A percentile compares a stretch with the other conserved stretches of the same genome.
Conservation (phyloP, 2,888 invertebrate species). For the Nymphalis polychloros region DNA sequence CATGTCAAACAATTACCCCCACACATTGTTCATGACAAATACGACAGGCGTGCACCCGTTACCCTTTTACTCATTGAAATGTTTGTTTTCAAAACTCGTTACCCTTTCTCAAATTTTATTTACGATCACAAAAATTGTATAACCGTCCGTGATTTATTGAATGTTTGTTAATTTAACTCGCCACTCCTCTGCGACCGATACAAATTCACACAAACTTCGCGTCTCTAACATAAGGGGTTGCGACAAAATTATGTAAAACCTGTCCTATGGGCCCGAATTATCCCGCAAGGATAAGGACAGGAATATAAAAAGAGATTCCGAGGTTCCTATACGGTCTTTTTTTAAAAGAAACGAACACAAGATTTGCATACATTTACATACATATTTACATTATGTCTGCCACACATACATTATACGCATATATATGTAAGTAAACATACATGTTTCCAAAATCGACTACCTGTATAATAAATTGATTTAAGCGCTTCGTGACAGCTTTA, state of each 20-base stretch:
- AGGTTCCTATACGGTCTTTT: conserved; percentile 72
- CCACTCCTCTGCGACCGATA: conserved; percentile 57
- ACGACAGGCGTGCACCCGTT: conserved; percentile 63
- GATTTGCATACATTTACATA: conserved; percentile 76
- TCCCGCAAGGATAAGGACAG: conserved; percentile 78
- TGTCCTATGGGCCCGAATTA: conserved; percentile 77
- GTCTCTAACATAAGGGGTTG: conserved; percentile 66
- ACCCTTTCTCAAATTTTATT: conserved; percentile 70
- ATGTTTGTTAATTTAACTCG: conserved; percentile 68
- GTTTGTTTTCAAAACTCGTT: conserved; percentile 76
- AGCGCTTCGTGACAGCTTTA: conserved; percentile 76
- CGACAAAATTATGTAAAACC: conserved; percentile 78
- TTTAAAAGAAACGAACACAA: conserved; percentile 70
- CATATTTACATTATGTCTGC: conserved; percentile 44
- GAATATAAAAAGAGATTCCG: conserved; percentile 79
- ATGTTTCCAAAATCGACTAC: conserved; percentile 68
- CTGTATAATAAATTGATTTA: conserved; percentile 80
- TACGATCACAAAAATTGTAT: conserved; percentile 61
- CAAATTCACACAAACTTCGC: conserved; percentile 57
- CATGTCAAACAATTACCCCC: conserved; percentile 74
- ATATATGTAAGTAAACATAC: conserved; percentile 56
- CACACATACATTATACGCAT: conserved; percentile 39
- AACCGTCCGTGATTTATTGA: conserved; percentile 62
- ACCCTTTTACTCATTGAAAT: conserved; percentile 65
- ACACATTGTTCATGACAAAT: conserved; percentile 67